Conservation (phyloP, 2,888 invertebrate species). For the Blera fallax region DNA sequence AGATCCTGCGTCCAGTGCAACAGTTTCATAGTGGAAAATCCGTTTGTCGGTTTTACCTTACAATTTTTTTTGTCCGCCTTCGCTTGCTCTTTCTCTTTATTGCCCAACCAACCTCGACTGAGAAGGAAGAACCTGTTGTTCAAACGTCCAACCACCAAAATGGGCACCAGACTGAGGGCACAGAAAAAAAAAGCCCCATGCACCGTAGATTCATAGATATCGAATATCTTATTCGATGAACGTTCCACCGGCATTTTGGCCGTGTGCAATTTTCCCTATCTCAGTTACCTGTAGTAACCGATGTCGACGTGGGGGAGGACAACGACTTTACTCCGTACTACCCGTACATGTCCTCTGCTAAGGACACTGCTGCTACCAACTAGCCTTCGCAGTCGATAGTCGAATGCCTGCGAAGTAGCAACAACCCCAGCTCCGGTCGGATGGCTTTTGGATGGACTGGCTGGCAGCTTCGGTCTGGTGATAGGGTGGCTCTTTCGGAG, state of each 20-base stretch:
- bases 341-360: neutral
- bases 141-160: constrained; percentile 33
- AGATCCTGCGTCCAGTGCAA: constrained; percentile 63
- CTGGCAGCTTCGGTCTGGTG: constrained; percentile 40
- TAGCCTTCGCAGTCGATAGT: constrained; percentile 47
- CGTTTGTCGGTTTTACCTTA: constrained; percentile 21
- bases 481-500: constrained; percentile 59
- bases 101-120: constrained; percentile 32
- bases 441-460: constrained; percentile 39
- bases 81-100: constrained; percentile 12
- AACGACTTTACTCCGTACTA: constrained; percentile 26
- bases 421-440: constrained; percentile 35
- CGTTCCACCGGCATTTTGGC: constrained; percentile 57
- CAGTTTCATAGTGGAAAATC: constrained; percentile 52
- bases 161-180: constrained; percentile 10
- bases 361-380: constrained; percentile 40
- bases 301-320: constrained; percentile 46
- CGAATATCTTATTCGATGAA: constrained; percentile 71
- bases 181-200: neutral
- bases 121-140: constrained; percentile 57
- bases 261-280: constrained; percentile 51
- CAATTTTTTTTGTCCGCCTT: neutral
- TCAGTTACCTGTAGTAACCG: constrained; percentile 68
- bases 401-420: constrained; percentile 49
- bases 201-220: constrained; percentile 48